Evolutionary conservation across 2,888 invertebrate genomes (phyloP).

Genomic region (Sceliomorpha sp.): DNA sequence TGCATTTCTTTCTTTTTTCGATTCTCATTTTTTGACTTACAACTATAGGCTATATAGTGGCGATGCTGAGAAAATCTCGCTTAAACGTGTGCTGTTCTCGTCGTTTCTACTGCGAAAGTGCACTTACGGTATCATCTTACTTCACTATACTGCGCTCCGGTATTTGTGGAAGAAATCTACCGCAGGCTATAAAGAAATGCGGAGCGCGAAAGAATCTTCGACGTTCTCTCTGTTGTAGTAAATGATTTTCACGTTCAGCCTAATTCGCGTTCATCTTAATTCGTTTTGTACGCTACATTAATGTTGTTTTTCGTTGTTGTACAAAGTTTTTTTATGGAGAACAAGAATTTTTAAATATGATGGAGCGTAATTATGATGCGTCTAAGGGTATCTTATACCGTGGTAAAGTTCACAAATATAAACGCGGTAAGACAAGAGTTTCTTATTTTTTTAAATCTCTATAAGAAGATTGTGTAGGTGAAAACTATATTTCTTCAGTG

Average conservation of each 20-base stretch:
- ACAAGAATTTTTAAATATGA: too few relatives aligned
- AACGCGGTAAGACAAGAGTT: too few relatives aligned
- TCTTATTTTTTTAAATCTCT: too few relatives aligned
- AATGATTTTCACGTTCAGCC: slow-evolving; percentile 23
- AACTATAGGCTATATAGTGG: slow-evolving; percentile 19
- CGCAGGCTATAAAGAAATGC: slow-evolving; percentile 44
- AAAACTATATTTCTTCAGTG: too few relatives aligned
- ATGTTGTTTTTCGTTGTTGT: too few relatives aligned
- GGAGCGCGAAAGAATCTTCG: slow-evolving; percentile 43
- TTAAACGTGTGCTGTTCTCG: slow-evolving; percentile 28
- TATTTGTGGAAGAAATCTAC: slow-evolving; percentile 47
- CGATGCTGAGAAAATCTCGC: slow-evolving; percentile 38
- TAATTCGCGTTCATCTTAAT: too few relatives aligned
- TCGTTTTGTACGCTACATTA: too few relatives aligned
- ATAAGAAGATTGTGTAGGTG: too few relatives aligned
- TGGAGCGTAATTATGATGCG: too few relatives aligned
- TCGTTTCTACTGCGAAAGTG: slow-evolving; percentile 38
- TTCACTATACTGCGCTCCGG: neutral
- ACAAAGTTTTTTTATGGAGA: too few relatives aligned
- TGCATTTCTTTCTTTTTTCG: slow-evolving; percentile 26
- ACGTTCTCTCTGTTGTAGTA: slow-evolving; percentile 8
- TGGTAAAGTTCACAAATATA: too few relatives aligned
- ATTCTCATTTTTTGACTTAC: slow-evolving; percentile 33
- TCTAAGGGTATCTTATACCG: too few relatives aligned
- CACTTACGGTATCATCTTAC: slow-evolving; percentile 53